Base-by-base conservation (phyloP, 1,140 invertebrate genomes). In the Drusus annulatus region DNA sequence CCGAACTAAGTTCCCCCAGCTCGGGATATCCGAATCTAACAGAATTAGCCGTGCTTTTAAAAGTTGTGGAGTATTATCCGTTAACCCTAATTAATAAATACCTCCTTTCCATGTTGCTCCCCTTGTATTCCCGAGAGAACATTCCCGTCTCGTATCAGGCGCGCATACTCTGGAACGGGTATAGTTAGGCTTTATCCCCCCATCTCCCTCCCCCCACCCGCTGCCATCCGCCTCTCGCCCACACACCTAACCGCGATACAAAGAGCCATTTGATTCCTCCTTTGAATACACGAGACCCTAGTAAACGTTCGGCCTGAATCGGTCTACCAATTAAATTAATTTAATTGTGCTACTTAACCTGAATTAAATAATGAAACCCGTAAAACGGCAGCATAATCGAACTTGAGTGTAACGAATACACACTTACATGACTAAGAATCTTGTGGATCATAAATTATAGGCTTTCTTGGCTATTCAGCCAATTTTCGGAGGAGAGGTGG, bases 11-110 rank as follows among this genome's bases (percentile, higher is more conserved):
- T 54, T 73, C 69, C 69, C 63, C 31, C 23, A 74, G 68, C 74
- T 69, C 19, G 45, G n/a, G 73, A 79, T 71, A 76, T 62, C 54
- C 73, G 60, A 54, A 78, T 52, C 69, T 79, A 71, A 68, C 68
- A 69, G 69, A 80, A 80, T 83, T 78, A 80, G 65, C 76, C 71
- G 58, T 76, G 77, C 81, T 80, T 83, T 83, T 83, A 78, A 83
- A 83, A 83, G 79, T 79, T 80, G 77, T 74, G 56, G 76, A 58
- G 79, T 80, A 78, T 78, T 80, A 77, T 80, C 78, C 45, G 68
- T 79, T 71, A 56, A 76, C 71, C 81, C 73, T 75, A 68, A 81
- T 81, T 79, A 79, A 63, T 56, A 54, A 73, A 63, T 79, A 71
- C 25, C 68, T 51, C 17, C 68, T 51, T 50, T 51, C 45, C 50